Conservation (phyloP, 2,888 invertebrate species). For the Thereva nobilitata region DNA sequence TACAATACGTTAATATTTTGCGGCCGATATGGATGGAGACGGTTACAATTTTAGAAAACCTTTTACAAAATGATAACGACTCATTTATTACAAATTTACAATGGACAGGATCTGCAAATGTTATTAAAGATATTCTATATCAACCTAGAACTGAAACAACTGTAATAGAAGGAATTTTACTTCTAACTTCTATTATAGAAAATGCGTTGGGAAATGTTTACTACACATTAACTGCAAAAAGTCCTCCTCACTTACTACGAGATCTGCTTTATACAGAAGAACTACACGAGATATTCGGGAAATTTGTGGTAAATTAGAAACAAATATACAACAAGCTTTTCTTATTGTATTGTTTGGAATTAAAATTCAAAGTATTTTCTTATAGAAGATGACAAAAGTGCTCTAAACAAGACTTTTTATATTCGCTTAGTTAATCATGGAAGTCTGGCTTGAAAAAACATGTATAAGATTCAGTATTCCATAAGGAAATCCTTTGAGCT, state of each 20-base stretch:
- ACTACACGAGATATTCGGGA: constrained; percentile 53
- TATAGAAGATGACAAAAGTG: too few species aligned
- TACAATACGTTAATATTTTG: constrained; percentile 20
- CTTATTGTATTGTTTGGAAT: too few species aligned
- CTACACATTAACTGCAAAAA: constrained; percentile 42
- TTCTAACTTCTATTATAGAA: constrained; percentile 49
- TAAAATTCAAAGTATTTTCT: too few species aligned
- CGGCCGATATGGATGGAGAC: constrained; percentile 34
- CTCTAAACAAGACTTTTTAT: too few species aligned
- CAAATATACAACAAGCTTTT: too few species aligned
- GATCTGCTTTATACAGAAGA: constrained; percentile 57
- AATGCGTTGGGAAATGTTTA: constrained; percentile 49
- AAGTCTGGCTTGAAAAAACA: too few species aligned
- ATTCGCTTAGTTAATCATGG: too few species aligned
- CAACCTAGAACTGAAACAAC: constrained; percentile 20
- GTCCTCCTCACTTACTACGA: constrained; percentile 58
- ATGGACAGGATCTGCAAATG: constrained; percentile 18
- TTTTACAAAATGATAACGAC: neutral
- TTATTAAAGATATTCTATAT: constrained; percentile 14
- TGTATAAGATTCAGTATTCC: too few species aligned
- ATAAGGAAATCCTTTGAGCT: too few species aligned
- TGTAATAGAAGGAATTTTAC: constrained; percentile 45
- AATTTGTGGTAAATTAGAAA: constrained; percentile 50
- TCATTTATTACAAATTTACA: constrained; percentile 10
- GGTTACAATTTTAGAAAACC: neutral